Conservation (phyloP, 2,113 vertebrate genomes). For the Turnix velox region DNA sequence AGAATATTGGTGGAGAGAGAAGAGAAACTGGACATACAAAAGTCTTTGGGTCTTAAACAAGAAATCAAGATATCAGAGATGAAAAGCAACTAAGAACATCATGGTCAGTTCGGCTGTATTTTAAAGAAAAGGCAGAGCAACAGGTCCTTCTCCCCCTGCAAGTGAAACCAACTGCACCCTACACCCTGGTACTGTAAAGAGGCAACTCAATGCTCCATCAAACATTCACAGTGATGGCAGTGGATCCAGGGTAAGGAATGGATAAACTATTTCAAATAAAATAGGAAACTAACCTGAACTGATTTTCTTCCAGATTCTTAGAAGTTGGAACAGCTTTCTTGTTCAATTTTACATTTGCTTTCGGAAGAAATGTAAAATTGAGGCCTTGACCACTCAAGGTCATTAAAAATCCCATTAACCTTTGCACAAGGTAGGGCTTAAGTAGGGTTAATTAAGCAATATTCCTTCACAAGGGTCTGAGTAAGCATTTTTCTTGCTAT, state of each 20-base stretch:
- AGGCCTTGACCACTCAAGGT: conserved; percentile 71
- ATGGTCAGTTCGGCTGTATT: neutral
- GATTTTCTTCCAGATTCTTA: neutral
- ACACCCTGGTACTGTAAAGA: neutral
- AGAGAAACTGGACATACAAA: neutral
- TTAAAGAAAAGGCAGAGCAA: neutral
- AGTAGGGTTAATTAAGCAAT: conserved; percentile 71
- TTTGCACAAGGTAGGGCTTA: conserved; percentile 67
- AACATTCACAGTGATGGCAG: neutral
- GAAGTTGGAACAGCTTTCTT: conserved; percentile 53
- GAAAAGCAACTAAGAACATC: neutral
- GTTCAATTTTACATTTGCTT: conserved; percentile 64
- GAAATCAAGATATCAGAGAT: neutral
- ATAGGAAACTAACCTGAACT: conserved; percentile 1
- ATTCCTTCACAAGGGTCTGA: conserved; percentile 61
- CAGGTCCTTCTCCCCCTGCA: neutral
- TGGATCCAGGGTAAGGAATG: neutral
- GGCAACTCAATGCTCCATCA: neutral
- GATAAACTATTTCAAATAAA: neutral
- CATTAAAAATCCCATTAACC: conserved; percentile 72
- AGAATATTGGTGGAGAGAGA: accelerated
- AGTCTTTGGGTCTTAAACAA: neutral
- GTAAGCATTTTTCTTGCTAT: conserved; percentile 46
- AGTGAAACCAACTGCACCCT: accelerated
- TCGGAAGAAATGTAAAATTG: conserved; percentile 67